Percentiles rank a stretch among this genome's conserved stretches.
Evolutionary conservation across 1,140 invertebrate genomes (phyloP).

Genomic region (Nebria ingens): DNA sequence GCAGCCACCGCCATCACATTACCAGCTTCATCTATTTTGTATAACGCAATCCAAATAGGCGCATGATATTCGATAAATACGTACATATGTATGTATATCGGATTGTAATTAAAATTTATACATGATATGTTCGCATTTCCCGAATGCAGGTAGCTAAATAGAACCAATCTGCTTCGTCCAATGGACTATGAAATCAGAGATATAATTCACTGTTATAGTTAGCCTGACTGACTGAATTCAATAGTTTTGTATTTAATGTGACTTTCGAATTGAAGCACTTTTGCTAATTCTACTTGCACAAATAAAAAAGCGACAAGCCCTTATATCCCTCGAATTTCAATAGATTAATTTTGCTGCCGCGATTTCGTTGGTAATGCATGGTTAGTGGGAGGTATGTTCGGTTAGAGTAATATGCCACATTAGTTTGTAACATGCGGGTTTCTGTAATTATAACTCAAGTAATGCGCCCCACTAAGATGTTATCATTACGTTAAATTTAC

Average conservation of each 20-base stretch:
- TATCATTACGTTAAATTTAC: too few species aligned
- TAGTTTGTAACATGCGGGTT: constrained; percentile 4
- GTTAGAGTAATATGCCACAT: neutral
- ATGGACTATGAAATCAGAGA: too few species aligned
- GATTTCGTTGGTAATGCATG: neutral
- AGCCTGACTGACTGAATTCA: too few species aligned
- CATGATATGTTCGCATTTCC: neutral
- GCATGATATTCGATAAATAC: neutral
- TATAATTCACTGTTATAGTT: too few species aligned
- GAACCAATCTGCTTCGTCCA: neutral
- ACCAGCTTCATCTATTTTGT: constrained; percentile 6
- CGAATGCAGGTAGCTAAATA: neutral
- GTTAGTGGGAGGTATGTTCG: too few species aligned
- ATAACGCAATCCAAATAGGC: neutral
- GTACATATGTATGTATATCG: too few species aligned
- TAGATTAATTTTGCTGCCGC: neutral
- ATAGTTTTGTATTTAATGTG: too few species aligned
- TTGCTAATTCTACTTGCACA: too few species aligned
- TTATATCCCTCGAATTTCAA: neutral
- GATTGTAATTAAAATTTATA: constrained; percentile 3
- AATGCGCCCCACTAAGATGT: neutral
- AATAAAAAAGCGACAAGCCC: neutral
- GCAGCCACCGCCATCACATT: neutral
- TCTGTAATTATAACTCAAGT: neutral
- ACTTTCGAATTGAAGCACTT: too few species aligned